phyloP scores from a whole-genome alignment of 2,888 invertebrate genomes.

The Orthonychiurus folsomi region DNA sequence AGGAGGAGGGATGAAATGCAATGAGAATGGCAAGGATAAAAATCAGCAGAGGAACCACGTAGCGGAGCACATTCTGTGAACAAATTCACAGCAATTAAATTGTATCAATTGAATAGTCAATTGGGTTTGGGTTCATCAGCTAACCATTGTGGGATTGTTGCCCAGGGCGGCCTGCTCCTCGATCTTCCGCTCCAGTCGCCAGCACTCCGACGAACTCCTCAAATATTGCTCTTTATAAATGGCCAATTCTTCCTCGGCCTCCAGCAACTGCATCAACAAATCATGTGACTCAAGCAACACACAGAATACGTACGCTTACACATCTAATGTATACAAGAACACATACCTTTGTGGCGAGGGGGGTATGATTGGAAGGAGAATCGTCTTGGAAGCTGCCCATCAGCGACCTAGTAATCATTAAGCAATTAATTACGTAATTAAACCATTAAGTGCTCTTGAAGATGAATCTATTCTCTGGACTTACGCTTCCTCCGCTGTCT shows the following conservation, averaged over 20 bases:
- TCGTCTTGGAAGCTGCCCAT: too few species aligned
- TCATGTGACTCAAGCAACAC: constrained; percentile 5
- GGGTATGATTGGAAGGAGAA: too few species aligned
- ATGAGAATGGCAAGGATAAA: constrained; percentile 46
- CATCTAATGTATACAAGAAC: too few species aligned
- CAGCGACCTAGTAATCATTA: too few species aligned
- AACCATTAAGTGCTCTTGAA: too few species aligned
- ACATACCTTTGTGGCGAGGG: too few species aligned
- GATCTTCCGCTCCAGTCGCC: constrained; percentile 55
- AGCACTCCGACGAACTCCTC: constrained; percentile 55
- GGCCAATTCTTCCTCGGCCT: constrained; percentile 63
- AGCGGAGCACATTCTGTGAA: constrained; percentile 44
- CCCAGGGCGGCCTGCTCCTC: constrained; percentile 51
- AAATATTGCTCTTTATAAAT: constrained; percentile 64
- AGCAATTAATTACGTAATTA: too few species aligned
- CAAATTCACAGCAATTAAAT: constrained; percentile 17
- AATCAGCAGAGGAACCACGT: constrained; percentile 46
- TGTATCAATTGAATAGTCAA: too few species aligned
- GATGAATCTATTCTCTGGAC: too few species aligned
- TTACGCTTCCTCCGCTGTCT: too few species aligned
- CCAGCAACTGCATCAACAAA: constrained; percentile 46
- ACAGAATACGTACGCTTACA: too few species aligned
- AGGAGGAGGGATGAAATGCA: constrained; percentile 44
- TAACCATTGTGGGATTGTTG: constrained; percentile 53
- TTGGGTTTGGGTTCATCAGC: too few species aligned